Evolutionary conservation across 2,113 vertebrate genomes (phyloP), one percentile per base, ranked within the genome.

Genomic region (Orientallactaga bullata): DNA sequence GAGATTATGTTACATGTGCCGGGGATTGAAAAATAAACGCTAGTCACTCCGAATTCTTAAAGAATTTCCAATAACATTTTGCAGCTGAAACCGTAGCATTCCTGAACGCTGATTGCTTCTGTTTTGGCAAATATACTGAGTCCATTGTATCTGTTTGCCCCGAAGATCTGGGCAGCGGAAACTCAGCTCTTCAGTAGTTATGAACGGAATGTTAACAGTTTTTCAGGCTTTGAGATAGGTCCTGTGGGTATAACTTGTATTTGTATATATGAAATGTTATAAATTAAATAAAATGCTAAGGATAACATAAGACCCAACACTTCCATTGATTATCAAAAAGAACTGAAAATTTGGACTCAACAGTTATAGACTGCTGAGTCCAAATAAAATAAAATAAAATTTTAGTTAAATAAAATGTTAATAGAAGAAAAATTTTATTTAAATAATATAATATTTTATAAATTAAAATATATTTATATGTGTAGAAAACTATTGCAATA

Each of bases 11-110:
- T 87, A 1, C 17, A 9, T 89, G 32, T 55, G 24, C 39, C 51
- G 51, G 65, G 42, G 10, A 77, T 84, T 94, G 90, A 78, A 94
- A 94, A 87, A 51, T 88, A 82, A 61, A 35, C 23, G 55, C 24
- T 39, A 87, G 17, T 84, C 24, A 16, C 17, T 85, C 65, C 23
- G 63, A 69, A 80, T 80, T 85, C 86, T 90, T 92, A 16, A 83
- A 16, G 51, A 78, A 30, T 28, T 32, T n/a, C 28, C 7, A 20
- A 28, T 65, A 85, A 66, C 18, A 39, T 89, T 82, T 74, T 92
- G 26, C 68, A 79, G 51, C 63, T 58, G 51, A 73, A 23, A 66
- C 37, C 32, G 61, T 5, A 47, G 66, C 24, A 32, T 90, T 94
- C 78, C 76, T 86, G 63, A 94, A 32, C 15, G 86, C 6, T 13